Base-by-base conservation (phyloP, 2,888 invertebrate genomes). In the Nasonovia ribisnigri region DNA sequence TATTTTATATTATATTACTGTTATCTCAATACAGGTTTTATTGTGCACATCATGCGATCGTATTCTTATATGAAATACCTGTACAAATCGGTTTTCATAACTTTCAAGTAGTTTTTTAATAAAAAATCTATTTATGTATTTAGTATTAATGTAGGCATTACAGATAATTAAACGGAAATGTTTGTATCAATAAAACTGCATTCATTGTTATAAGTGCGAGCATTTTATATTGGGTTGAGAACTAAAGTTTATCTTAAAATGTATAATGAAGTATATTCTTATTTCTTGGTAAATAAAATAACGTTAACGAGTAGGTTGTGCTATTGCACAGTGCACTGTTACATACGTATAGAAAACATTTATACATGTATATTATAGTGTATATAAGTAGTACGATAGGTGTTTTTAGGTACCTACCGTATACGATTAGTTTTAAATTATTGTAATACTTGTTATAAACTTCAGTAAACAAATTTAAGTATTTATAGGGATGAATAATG, bases 1-100 rank as follows among this genome's bases (percentile, higher is more conserved):
- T 46, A 60, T 46, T 43, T 84, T 57, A 36, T n/a, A 57, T 57
- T 57, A 46, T 91, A 57, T 91, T 86, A 86, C 91, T 91, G 91
- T 91, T 91, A 91, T 91, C 84, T 91, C 26, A 43, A 51, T 46
- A 57, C 91, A 36, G 84, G 91, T 86, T 91, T 51, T 84, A 13
- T 54, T 91, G 84, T 84, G 84, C 10, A 54, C 91, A 57, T 91
- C 91, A 43, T 29, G n/a, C 91, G 42, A 91, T 84, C 51, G 60
- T 84, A 24, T 67, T 46, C n/a, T 20, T 6, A 36, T 24, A 77
- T 8, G 20, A 36, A 77, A 36, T 20, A 77, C 36, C 36, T 20
- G 77, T 36, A 20, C 36, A 20, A 89, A 89, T 60, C 20, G n/a
- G 10, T 46, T 46, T 89, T 46, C 60, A n/a, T 3, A 16, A 46